These are phyloP conservation scores for Slavum lentiscoides DNA, from an alignment of 2,888 invertebrate genomes.

Conservation along the genomic window DNA sequence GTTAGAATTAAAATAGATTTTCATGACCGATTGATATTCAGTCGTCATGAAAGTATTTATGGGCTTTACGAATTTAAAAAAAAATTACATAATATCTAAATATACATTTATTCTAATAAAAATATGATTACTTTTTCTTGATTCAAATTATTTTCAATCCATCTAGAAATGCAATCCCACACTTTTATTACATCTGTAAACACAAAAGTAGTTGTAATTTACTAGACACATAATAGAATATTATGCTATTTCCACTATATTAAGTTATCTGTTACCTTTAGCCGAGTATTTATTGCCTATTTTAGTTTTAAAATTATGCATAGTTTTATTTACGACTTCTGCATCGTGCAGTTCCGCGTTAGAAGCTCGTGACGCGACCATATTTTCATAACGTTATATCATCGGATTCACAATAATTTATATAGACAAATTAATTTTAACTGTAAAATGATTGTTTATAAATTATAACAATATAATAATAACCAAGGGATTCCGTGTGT, in stretches of 20 bases:
- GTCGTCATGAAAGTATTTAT: neutral
- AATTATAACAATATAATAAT: neutral
- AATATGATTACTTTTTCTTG: constrained; percentile 13
- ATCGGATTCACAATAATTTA: neutral
- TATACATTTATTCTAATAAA: constrained; percentile 20
- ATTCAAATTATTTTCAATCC: constrained; percentile 9
- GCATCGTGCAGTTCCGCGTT: neutral
- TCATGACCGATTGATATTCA: no score
- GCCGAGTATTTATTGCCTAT: constrained; percentile 22
- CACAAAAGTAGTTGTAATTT: constrained; percentile 2
- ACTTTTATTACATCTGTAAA: neutral
- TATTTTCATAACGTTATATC: neutral
- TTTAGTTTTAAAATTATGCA: constrained; percentile 10
- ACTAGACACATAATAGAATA: neutral
- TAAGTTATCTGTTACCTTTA: neutral
- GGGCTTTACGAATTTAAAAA: neutral
- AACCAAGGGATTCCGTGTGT: neutral
- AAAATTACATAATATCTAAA: neutral
- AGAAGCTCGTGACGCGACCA: neutral
- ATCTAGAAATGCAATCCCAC: constrained; percentile 6
- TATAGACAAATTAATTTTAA: neutral
- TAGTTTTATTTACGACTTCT: neutral
- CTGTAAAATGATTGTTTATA: neutral
- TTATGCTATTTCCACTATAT: no score
- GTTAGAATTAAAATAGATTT: no score